Conservation (phyloP, 2,113 vertebrate species). For the Hoplias malabaricus region DNA sequence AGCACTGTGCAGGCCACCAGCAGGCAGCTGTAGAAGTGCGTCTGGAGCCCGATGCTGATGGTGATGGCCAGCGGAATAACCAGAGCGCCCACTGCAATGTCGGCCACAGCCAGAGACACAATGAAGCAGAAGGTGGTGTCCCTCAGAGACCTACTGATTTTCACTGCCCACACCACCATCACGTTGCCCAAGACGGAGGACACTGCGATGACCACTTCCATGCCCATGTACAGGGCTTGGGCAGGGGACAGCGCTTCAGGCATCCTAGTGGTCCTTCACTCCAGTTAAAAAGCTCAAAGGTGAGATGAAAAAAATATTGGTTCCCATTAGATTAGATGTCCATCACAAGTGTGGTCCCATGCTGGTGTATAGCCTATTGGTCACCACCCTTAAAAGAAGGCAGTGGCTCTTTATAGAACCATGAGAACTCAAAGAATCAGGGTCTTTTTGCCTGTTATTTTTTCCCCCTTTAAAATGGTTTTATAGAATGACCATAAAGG, state of each 20-base stretch:
- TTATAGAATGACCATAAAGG: no score
- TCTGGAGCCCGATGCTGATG: constrained; percentile 89
- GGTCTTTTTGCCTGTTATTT: no score
- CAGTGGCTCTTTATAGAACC: no score
- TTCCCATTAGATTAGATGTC: not conserved
- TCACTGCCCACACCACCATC: constrained; percentile 98
- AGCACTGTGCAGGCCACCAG: constrained; percentile 93
- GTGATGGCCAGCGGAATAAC: constrained; percentile 95
- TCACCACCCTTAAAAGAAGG: no score
- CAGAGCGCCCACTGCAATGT: constrained; percentile 93
- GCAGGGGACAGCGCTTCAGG: constrained; percentile 72
- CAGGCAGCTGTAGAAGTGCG: constrained; percentile 93
- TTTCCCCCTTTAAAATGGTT: no score
- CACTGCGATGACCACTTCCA: constrained; percentile 91
- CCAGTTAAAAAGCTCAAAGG: constrained; percentile 24
- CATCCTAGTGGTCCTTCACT: constrained; percentile 69
- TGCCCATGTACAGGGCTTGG: constrained; percentile 86
- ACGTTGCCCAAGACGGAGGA: constrained; percentile 92
- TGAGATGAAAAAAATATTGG: constrained; percentile 33
- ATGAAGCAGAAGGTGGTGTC: constrained; percentile 98
- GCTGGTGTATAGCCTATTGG: no score
- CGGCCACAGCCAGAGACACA: constrained; percentile 91
- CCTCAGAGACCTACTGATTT: constrained; percentile 88
- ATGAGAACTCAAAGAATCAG: no score
- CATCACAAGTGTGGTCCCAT: not conserved